Percentiles rank a stretch among this genome's conserved stretches.
Evolutionary conservation across 2,797 vertebrate species (phyloP).

Genomic region (Anableps anableps): DNA sequence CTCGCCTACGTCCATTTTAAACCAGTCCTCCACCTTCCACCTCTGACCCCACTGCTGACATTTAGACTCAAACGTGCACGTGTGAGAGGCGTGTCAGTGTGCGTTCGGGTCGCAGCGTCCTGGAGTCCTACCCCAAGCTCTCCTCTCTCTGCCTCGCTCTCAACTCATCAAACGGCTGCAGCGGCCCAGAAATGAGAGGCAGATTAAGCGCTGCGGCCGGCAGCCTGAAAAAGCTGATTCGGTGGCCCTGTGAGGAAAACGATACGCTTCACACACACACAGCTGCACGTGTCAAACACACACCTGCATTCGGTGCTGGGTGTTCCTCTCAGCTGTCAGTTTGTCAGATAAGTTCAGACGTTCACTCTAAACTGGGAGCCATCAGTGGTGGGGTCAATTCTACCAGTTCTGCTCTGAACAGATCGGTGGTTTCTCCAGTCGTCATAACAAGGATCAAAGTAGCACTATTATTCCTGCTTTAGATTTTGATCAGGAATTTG

Average conservation of each 20-base stretch:
- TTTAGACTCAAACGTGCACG: constrained; percentile 29
- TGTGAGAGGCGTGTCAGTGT: constrained; percentile 27
- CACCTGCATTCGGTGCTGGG: constrained; percentile 24
- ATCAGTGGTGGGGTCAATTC: neutral
- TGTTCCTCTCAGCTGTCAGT: no score
- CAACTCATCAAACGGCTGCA: constrained; percentile 36
- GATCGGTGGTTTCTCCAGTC: neutral
- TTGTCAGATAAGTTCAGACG: no score
- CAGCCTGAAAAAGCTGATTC: neutral
- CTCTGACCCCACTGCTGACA: constrained; percentile 43
- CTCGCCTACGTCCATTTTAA: constrained; percentile 15
- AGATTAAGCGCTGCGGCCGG: constrained; percentile 56
- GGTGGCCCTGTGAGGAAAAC: neutral
- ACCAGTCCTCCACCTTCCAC: constrained; percentile 31
- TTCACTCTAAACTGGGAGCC: no score
- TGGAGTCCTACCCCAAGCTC: no score
- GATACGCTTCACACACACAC: neutral
- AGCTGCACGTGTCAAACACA: constrained; percentile 1
- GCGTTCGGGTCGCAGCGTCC: constrained; percentile 25
- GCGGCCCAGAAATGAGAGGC: constrained; percentile 73
- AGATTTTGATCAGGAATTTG: neutral
- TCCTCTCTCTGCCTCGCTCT: neutral
- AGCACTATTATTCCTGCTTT: neutral
- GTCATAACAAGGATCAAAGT: neutral
- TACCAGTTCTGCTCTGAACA: neutral